These are phyloP conservation scores for Emydoidea blandingii DNA, from an alignment of 2,797 vertebrate species.

Conservation along the genomic window DNA sequence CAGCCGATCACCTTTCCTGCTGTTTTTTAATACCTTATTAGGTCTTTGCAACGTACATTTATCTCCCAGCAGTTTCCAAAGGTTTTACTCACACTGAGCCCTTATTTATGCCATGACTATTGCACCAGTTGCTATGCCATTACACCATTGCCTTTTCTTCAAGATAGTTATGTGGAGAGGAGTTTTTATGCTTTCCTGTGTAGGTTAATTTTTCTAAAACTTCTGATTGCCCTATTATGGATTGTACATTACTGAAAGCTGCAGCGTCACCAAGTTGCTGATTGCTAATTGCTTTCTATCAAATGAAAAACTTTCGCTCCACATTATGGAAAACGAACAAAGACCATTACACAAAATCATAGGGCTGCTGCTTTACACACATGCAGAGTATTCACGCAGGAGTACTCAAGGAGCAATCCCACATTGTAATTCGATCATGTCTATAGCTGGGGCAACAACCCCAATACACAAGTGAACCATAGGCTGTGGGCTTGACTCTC, in stretches of 20 bases:
- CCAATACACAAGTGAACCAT: conserved; percentile 60
- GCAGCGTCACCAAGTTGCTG: conserved; percentile 40
- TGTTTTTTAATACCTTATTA: conserved; percentile 13
- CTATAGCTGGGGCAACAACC: conserved; percentile 9
- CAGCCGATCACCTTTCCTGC: background rate
- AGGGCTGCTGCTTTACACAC: conserved; percentile 26
- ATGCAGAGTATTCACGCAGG: background rate
- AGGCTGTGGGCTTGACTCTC: conserved; percentile 7
- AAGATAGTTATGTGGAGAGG: conserved; percentile 6
- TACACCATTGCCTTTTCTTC: conserved; percentile 40
- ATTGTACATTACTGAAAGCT: background rate
- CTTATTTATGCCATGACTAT: background rate
- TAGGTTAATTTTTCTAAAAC: conserved; percentile 17
- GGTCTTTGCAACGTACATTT: background rate
- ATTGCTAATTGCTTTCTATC: conserved; percentile 27
- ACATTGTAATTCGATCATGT: conserved; percentile 56
- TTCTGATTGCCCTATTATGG: conserved; percentile 9
- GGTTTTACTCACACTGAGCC: conserved; percentile 3
- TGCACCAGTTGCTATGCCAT: conserved; percentile 22
- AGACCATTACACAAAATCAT: background rate
- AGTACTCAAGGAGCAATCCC: conserved; percentile 8
- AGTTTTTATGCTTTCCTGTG: conserved; percentile 20
- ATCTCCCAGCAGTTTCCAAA: background rate
- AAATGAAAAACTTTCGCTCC: conserved; percentile 24
- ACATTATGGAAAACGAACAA: background rate